Conservation (phyloP, 2,797 vertebrate species). For the Lateolabrax maculatus region DNA sequence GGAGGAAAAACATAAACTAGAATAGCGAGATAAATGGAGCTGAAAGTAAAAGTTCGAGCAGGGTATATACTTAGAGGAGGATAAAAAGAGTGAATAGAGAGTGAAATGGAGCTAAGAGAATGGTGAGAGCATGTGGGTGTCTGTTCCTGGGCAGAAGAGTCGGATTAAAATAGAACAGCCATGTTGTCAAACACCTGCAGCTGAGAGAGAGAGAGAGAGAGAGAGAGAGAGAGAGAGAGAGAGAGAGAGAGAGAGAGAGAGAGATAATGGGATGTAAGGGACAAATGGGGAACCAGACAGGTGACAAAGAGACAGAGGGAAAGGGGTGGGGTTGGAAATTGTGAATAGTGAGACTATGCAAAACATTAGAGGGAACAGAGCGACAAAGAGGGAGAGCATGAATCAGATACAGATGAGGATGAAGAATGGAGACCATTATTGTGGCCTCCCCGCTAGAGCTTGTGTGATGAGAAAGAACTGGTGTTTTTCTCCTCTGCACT, state of each 20-base stretch:
- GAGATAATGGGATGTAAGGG: conserved; percentile 61
- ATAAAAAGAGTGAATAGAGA: conserved; percentile 42
- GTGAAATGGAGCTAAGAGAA: conserved; percentile 54
- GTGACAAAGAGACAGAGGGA: conserved; percentile 57
- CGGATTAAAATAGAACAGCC: conserved; percentile 80
- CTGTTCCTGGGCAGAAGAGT: conserved; percentile 74
- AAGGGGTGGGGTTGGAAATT: conserved; percentile 2
- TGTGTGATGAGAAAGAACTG: conserved; percentile 36
- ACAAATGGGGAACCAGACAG: conserved; percentile 60
- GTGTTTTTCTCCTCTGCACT: conserved; percentile 28
- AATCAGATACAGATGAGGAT: conserved; percentile 58
- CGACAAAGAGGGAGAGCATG: conserved; percentile 31
- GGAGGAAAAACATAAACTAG: not conserved
- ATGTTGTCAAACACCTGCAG: conserved; percentile 77
- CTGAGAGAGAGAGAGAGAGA: conserved; percentile 37
- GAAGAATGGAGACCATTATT: conserved; percentile 60
- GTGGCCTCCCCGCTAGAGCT: conserved; percentile 26
- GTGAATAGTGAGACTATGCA: conserved; percentile 59
- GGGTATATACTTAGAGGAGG: conserved; percentile 3
- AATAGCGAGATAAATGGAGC: conserved; percentile 8
- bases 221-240: conserved; percentile 24
- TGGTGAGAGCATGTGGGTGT: conserved; percentile 73
- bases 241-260: not conserved
- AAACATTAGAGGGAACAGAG: conserved; percentile 48
- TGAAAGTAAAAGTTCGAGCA: conserved; percentile 18